Conservation (phyloP, 1,140 invertebrate species). For the Amphibalanus amphitrite region DNA sequence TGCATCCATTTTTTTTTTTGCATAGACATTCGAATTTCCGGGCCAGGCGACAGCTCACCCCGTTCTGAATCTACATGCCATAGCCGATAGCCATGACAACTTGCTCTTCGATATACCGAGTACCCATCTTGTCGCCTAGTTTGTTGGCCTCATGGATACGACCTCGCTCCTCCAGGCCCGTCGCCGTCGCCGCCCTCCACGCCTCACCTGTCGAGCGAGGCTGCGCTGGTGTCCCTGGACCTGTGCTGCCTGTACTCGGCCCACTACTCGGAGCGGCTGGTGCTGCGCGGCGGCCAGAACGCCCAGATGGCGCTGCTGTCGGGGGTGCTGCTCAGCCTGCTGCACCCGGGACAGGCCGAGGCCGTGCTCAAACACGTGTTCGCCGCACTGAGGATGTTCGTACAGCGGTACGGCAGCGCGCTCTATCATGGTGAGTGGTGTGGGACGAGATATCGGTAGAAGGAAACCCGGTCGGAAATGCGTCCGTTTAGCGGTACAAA, state of each 20-base stretch:
- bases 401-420: background rate
- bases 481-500: no score
- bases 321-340: constrained; percentile 40
- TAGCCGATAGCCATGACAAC: no score
- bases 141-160: no score
- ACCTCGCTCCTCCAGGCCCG: background rate
- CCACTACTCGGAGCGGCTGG: background rate
- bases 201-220: background rate
- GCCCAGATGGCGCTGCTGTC: background rate
- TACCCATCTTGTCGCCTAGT: no score
- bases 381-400: constrained; percentile 65
- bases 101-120: no score
- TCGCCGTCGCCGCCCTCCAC: background rate
- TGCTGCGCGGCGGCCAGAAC: background rate
- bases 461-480: no score
- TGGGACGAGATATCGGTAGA: no score
- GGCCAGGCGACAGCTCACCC: no score
- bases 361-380: constrained; percentile 74
- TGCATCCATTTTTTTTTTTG: no score
- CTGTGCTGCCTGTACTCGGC: background rate
- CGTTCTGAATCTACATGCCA: no score
- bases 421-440: background rate
- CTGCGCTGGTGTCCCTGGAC: background rate
- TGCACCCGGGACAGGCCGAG: constrained; percentile 79
- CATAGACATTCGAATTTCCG: no score